Base-by-base conservation (phyloP, 2,888 invertebrate genomes). In the Alloplasta piceator region DNA sequence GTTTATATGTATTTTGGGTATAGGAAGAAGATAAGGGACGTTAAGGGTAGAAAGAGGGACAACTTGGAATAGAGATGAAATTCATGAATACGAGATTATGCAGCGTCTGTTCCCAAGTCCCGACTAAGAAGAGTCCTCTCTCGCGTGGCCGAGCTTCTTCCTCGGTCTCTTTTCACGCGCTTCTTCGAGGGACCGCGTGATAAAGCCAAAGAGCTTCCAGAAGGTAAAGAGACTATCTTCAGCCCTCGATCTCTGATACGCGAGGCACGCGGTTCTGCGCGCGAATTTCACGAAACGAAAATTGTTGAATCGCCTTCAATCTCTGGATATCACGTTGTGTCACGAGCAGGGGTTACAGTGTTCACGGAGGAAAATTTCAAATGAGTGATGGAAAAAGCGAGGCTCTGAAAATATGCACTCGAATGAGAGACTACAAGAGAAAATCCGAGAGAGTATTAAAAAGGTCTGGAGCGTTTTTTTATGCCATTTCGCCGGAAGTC, bases 71-170 rank as follows among this genome's bases (percentile, higher is more conserved):
- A 83, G 86, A 87, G 84, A 83, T 87, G 87, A 87, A 87, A 88
- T 87, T 88, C 88, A 88, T 88, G 88, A 88, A 88, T 88, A 87
- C 88, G 86, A 88, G 88, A 88, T 88, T 87, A 86, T 86, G 85
- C 84, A 86, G 71, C 86, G 78, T 36, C 46, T 46, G 38, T 58
- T 41, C 46, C 36, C 84, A 83, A 82, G 86, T 83, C 85, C 79
- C 83, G 82, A 83, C 86, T 86, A 84, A 86, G 82, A 56, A 52
- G 52, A 71, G 55, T 9, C 41, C 9, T 14, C 66, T 56, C 50
- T 36, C 36, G 41, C 41, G 4, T 26, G 26, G 1, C 26, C 26
- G 10, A n/a, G n/a, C 56, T 61, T 36, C 41, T 50, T 52, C 14
- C 36, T 74, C 38, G 36, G 39, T 67, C 55, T 55, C 66, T 41